Conservation (phyloP, 2,888 invertebrate species). For the Amphimallon solstitiale region DNA sequence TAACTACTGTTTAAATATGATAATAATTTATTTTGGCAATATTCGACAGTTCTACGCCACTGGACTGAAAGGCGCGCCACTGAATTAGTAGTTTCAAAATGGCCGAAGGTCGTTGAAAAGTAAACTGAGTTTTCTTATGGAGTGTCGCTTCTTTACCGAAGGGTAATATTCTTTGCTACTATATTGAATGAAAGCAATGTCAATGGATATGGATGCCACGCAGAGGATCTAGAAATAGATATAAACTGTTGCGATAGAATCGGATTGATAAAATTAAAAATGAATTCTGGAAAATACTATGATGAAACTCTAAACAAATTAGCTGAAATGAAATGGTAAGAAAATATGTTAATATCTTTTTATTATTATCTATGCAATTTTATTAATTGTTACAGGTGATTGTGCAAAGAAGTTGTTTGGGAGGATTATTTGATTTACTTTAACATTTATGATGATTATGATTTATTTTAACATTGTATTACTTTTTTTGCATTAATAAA, state of each 20-base stretch:
- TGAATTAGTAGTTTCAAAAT: too few species aligned
- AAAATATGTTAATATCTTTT: conserved; percentile 16
- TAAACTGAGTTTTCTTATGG: too few species aligned
- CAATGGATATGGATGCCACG: conserved; percentile 8
- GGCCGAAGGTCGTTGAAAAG: too few species aligned
- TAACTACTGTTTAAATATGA: too few species aligned
- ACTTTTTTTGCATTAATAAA: not conserved
- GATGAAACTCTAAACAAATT: not conserved
- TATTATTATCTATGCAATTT: conserved; percentile 18
- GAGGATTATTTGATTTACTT: not conserved
- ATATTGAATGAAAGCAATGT: conserved; percentile 10
- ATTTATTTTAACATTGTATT: conserved; percentile 9
- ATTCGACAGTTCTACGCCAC: too few species aligned
- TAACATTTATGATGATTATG: conserved; percentile 4
- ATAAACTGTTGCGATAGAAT: conserved; percentile 20
- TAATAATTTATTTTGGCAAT: too few species aligned
- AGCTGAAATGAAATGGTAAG: not conserved
- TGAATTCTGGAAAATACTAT: not conserved
- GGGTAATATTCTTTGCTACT: too few species aligned
- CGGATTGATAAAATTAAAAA: conserved; percentile 18
- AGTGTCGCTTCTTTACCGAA: too few species aligned
- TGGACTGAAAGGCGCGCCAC: too few species aligned
- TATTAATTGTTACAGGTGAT: too few species aligned
- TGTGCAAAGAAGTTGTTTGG: too few species aligned
- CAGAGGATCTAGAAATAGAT: conserved; percentile 6